Evolutionary conservation across 92 coral and sea anemone species (phyloP).

Genomic region (Zoanthus sansibaricus): DNA sequence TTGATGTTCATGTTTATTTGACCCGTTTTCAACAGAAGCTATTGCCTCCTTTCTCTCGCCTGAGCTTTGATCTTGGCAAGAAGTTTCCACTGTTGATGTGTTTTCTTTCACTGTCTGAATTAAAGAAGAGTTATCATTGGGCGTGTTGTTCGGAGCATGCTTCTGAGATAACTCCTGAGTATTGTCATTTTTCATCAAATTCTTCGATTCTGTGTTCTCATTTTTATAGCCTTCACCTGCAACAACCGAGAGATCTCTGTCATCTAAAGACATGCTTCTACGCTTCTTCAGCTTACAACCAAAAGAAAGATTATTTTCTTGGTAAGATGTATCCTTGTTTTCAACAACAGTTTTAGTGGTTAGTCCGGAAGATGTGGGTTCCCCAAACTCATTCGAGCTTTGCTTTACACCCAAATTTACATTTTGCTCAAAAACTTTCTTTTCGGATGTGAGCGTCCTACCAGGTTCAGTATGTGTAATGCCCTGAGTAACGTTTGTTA

Average conservation of each 20-base stretch:
- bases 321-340: neutral
- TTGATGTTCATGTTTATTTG: neutral
- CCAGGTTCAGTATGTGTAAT: neutral
- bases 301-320: neutral
- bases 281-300: conserved; percentile 10
- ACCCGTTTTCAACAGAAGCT: neutral
- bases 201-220: neutral
- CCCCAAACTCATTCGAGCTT: conserved; percentile 3
- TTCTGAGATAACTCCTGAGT: neutral
- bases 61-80: conserved; percentile 19
- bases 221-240: neutral
- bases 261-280: conserved; percentile 41
- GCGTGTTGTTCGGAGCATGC: neutral
- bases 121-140: neutral
- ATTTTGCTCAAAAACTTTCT: neutral
- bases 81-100: neutral
- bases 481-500: neutral
- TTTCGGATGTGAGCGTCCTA: neutral
- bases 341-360: conserved; percentile 9
- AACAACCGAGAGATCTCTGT: neutral
- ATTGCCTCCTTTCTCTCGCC: neutral
- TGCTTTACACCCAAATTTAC: neutral
- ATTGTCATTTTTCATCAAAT: neutral
- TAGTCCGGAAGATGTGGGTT: neutral
- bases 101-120: neutral